phyloP scores from a whole-genome alignment of 2,888 invertebrate species.

The Cyaniris semiargus region DNA sequence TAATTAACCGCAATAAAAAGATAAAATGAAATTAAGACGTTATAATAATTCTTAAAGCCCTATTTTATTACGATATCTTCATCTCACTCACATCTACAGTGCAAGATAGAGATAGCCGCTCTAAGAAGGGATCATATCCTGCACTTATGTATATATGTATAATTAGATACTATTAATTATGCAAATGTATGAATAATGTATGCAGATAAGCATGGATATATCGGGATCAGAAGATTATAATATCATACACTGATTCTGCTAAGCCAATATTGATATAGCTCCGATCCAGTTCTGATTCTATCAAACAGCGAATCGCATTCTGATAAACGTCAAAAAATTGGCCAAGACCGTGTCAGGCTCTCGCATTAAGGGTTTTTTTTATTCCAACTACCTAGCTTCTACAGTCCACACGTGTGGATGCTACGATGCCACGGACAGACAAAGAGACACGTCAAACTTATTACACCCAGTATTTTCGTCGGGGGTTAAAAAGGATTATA shows the following conservation, averaged over 20 bases:
- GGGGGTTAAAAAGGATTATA: too few relatives aligned
- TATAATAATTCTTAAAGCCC: not conserved
- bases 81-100: not conserved
- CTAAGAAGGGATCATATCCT: conserved; percentile 24
- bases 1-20: too few relatives aligned
- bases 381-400: too few relatives aligned
- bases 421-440: too few relatives aligned
- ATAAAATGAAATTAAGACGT: not conserved
- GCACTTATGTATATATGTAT: conserved; percentile 15
- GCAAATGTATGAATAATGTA: conserved; percentile 43
- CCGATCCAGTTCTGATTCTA: not conserved
- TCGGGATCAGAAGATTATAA: conserved; percentile 16
- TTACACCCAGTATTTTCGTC: too few relatives aligned
- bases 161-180: conserved; percentile 41
- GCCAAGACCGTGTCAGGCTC: too few relatives aligned
- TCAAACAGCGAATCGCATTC: not conserved
- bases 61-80: conserved; percentile 38
- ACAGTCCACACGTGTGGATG: too few relatives aligned
- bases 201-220: conserved; percentile 31
- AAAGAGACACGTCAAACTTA: too few relatives aligned
- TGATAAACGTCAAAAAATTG: too few relatives aligned
- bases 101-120: not conserved
- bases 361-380: too few relatives aligned
- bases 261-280: not conserved
- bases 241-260: not conserved